phyloP scores from a whole-genome alignment of 2,888 invertebrate genomes.

The Limnephilus lunatus region DNA sequence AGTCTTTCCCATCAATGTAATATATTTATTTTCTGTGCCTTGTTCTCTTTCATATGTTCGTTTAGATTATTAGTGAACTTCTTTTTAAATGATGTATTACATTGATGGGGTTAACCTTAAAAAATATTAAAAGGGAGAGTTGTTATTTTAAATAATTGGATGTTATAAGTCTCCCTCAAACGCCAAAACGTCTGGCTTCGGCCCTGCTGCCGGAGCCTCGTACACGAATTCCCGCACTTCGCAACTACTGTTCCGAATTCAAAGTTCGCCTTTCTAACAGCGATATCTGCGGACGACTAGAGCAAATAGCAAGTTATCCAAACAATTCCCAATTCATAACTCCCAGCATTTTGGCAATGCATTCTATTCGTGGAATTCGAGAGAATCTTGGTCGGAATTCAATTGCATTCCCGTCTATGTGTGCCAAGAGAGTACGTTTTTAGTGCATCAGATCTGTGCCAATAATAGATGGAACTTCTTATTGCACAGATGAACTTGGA shows the following conservation, averaged over 20 bases:
- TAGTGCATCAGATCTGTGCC: conserved; percentile 26
- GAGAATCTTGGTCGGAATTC: conserved; percentile 53
- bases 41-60: too few species aligned
- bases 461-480: background rate
- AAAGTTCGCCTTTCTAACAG: conserved; percentile 58
- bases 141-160: too few species aligned
- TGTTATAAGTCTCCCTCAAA: background rate
- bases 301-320: conserved; percentile 63
- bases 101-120: too few species aligned
- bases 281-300: conserved; percentile 61
- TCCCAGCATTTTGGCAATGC: conserved; percentile 60
- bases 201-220: background rate
- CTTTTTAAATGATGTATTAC: too few species aligned
- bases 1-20: too few species aligned
- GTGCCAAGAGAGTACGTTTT: conserved; percentile 36
- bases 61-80: too few species aligned
- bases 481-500: conserved; percentile 11
- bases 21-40: too few species aligned
- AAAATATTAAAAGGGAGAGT: too few species aligned
- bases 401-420: conserved; percentile 52
- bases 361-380: conserved; percentile 50
- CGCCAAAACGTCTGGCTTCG: background rate
- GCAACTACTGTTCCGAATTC: conserved; percentile 56
- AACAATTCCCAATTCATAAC: conserved; percentile 65
- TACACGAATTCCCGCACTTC: conserved; percentile 49